phyloP scores from a whole-genome alignment of 2,797 vertebrate species.

The Mormyrops attenuatus region DNA sequence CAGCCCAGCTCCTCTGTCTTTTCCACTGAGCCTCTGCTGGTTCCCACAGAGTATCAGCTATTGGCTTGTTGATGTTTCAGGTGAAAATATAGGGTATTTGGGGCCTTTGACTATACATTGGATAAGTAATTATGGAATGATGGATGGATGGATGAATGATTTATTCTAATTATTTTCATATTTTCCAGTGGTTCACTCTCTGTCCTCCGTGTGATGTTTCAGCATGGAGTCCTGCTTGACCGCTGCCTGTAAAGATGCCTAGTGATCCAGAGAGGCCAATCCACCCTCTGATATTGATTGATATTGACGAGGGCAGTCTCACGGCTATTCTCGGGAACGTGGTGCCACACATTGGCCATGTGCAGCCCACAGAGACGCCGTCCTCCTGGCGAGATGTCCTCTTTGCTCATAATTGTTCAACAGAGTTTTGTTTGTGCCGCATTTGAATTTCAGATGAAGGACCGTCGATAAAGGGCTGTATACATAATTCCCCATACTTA shows the following conservation, averaged over 20 bases:
- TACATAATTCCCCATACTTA: not conserved
- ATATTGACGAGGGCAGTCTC: not conserved
- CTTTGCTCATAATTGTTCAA: not conserved
- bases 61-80: not conserved
- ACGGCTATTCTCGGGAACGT: not conserved
- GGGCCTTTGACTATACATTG: not conserved
- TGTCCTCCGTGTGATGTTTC: not conserved
- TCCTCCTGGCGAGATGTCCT: not conserved
- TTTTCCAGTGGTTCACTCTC: not conserved
- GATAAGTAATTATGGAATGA: not conserved
- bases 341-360: not conserved
- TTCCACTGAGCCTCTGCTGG: not conserved
- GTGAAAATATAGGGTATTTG: not conserved
- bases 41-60: not conserved
- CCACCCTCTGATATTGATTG: not conserved
- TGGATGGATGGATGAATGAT: not conserved
- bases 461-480: not conserved
- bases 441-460: constrained; percentile 8
- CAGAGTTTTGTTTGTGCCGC: not conserved
- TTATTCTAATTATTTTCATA: not conserved
- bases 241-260: constrained; percentile 32
- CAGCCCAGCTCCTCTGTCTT: not conserved
- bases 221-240: constrained; percentile 22
- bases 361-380: not conserved
- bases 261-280: constrained; percentile 26